phyloP scores from a whole-genome alignment of 2,888 invertebrate genomes.

The Limnephilus marmoratus region DNA sequence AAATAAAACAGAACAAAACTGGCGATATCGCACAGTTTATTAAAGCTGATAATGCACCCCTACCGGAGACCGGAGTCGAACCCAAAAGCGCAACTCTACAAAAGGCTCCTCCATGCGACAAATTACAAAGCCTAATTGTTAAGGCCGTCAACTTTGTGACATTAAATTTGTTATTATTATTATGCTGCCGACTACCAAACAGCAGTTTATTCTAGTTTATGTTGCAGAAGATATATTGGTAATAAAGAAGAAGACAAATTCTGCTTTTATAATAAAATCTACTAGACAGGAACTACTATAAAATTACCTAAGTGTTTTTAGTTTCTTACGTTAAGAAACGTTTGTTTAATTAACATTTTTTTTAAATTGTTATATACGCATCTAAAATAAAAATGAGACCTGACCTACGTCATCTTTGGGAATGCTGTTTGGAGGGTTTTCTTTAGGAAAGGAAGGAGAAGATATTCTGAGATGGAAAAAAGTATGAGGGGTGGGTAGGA shows the following conservation, averaged over 20 bases:
- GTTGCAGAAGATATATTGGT: conserved; percentile 1
- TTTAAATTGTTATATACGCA: too few species aligned
- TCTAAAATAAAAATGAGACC: too few species aligned
- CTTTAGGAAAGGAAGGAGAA: too few species aligned
- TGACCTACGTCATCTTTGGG: too few species aligned
- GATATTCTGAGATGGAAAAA: too few species aligned
- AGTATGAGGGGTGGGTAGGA: too few species aligned
- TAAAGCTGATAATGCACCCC: conserved; percentile 7
- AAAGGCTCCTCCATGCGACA: conserved; percentile 62
- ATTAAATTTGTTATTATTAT: conserved; percentile 35
- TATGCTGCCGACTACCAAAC: background rate
- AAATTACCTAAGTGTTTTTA: too few species aligned
- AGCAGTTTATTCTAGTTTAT: conserved; percentile 37
- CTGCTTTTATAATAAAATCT: too few species aligned
- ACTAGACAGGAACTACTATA: too few species aligned
- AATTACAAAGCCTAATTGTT: conserved; percentile 66
- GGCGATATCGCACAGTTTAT: background rate
- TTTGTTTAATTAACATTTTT: too few species aligned
- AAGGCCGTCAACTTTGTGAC: conserved; percentile 65
- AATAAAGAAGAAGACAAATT: background rate
- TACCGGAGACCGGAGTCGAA: conserved; percentile 6
- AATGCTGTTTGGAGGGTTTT: too few species aligned
- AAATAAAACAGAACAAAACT: background rate
- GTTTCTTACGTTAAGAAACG: too few species aligned
- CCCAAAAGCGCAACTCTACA: conserved; percentile 61